Conservation (phyloP, 2,888 invertebrate species). For the Nomada goodeniana region DNA sequence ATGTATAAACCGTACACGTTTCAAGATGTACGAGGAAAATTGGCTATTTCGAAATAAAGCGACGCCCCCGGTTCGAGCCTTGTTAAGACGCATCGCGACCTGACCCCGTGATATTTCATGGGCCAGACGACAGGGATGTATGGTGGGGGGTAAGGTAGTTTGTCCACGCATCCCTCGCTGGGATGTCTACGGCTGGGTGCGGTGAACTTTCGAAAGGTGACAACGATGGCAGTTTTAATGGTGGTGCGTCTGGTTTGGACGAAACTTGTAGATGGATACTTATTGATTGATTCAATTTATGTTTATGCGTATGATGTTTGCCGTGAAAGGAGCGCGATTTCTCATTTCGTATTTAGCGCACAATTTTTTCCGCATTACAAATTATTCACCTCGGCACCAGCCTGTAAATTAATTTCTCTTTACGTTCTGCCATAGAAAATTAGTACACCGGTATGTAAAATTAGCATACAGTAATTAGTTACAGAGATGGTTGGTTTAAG, state of each 20-base stretch:
- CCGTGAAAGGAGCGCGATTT: no score
- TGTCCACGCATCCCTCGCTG: conserved; percentile 28
- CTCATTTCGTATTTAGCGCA: no score
- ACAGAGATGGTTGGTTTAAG: no score
- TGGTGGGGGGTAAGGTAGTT: background rate
- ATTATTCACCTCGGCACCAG: no score
- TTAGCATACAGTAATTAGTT: no score
- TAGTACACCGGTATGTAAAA: no score
- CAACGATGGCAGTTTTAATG: background rate
- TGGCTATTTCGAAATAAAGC: conserved; percentile 65
- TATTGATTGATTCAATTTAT: no score
- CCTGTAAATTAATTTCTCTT: no score
- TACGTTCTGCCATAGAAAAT: no score
- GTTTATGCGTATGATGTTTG: no score
- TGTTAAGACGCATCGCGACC: conserved; percentile 68
- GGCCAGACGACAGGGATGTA: conserved; percentile 51
- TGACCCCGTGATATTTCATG: conserved; percentile 72
- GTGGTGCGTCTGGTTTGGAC: background rate
- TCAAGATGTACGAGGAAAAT: conserved; percentile 42
- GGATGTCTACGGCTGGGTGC: background rate
- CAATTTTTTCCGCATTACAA: no score
- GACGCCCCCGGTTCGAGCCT: conserved; percentile 65
- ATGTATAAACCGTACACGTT: no score
- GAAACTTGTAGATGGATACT: background rate
- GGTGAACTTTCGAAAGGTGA: conserved; percentile 8